Base-by-base conservation (phyloP, 2,888 invertebrate genomes). In the Pammene aurita region DNA sequence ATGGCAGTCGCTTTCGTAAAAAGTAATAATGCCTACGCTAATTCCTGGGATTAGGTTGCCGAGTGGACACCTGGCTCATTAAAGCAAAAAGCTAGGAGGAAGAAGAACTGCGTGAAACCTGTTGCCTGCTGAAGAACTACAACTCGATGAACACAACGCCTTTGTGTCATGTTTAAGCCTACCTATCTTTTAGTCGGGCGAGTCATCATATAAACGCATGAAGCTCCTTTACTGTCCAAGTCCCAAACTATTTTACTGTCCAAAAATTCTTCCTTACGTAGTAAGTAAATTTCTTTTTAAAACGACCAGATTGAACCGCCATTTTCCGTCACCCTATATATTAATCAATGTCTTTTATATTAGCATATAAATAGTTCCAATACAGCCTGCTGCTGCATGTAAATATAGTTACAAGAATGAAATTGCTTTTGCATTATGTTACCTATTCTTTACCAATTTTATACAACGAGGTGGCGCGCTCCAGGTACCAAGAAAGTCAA, bases 371-470 rank as follows among this genome's bases (percentile, higher is more conserved):
- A 41, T 18, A 42, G 57, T 18, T 11, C 57, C 18, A 13, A 42
- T 44, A 18, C 41, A 42, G 41, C 41, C 14, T 44, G 14, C 13
- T 58, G 26, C 9, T 46, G 11, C 14, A 60, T 46, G 35, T 46
- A 46, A 11, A 26, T 60, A 35, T 11, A 60, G 58, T 34, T 46
- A 46, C 44, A 46, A 46, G 44, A 5, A 14, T 7, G 34, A 60
- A 60, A 67, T 67, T 61, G 41, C 55, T 56, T 62, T 56, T 13
- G 34, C 48, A 44, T 48, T 14, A 55, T 48, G 46, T 14, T 26
- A 26, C 26, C 26, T 67, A 52, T 58, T 52, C 9, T 61, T 46
- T 56, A 61, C 42, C 14, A 14, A 56, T 56, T 48, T 56, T 62
- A 14, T 34, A 44, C 46, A 42, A 35, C 10, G 38, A 64, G 14